These are phyloP conservation scores for Orius insidiosus DNA, from an alignment of 1,140 invertebrate genomes.

Conservation along the genomic window DNA sequence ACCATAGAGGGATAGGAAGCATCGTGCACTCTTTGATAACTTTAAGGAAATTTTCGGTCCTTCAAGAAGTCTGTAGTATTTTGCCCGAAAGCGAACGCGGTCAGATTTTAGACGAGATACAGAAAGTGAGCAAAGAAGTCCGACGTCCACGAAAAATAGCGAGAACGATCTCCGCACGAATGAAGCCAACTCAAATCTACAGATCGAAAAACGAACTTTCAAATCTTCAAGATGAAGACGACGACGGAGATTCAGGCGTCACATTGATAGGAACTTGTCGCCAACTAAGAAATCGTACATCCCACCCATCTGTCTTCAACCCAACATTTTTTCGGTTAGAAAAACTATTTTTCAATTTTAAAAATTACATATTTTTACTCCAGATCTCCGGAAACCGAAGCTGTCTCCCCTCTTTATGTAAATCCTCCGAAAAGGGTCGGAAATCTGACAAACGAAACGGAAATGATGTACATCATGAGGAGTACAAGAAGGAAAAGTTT, in stretches of 20 bases:
- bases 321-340: conserved; percentile 16
- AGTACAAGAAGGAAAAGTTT: conserved; percentile 4
- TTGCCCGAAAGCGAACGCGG: conserved; percentile 26
- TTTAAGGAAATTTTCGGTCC: conserved; percentile 29
- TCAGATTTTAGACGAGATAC: conserved; percentile 27
- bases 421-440: neutral
- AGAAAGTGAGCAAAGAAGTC: conserved; percentile 25
- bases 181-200: neutral
- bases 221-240: neutral
- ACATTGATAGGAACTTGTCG: conserved; percentile 19
- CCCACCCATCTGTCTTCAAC: conserved; percentile 18
- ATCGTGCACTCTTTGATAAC: conserved; percentile 28
- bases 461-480: conserved; percentile 8
- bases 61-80: conserved; percentile 27
- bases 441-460: conserved; percentile 2
- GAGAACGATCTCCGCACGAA: neutral
- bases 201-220: conserved; percentile 16
- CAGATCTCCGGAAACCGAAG: conserved; percentile 6
- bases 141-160: conserved; percentile 6
- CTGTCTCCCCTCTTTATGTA: conserved; percentile 6
- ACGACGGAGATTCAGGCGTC: neutral
- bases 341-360: neutral
- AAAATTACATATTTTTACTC: neutral
- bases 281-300: conserved; percentile 14
- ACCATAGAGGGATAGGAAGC: conserved; percentile 28